These are phyloP conservation scores for Achroia grisella DNA, from an alignment of 1,140 invertebrate genomes.

Conservation along the genomic window DNA sequence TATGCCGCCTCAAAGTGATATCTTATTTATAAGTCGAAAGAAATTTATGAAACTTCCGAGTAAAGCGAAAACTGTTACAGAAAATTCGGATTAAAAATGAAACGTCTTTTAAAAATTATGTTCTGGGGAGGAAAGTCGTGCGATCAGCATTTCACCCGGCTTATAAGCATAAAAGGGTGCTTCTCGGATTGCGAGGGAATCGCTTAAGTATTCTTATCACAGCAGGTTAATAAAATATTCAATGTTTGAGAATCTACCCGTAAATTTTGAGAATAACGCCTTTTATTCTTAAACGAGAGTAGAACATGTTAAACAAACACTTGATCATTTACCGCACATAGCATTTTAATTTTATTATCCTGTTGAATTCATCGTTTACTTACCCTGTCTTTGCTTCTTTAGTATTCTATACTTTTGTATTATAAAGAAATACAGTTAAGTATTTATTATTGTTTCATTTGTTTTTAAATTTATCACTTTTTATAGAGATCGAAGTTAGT, in stretches of 20 bases:
- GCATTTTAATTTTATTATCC: conserved; percentile 4
- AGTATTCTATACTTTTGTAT: conserved; percentile 8
- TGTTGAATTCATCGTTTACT: neutral
- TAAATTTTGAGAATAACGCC: conserved; percentile 14
- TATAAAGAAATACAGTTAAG: no score
- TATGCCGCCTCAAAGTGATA: conserved; percentile 9
- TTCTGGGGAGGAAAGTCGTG: conserved; percentile 21
- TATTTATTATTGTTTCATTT: no score
- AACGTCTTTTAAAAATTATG: conserved; percentile 17
- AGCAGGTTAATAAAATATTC: conserved; percentile 37
- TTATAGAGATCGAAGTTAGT: no score
- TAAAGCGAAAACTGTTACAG: conserved; percentile 11
- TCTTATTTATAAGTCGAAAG: conserved; percentile 14
- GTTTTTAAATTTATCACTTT: no score
- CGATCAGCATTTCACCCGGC: conserved; percentile 31
- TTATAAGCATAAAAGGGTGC: conserved; percentile 35
- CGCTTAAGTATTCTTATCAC: conserved; percentile 31
- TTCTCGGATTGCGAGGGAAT: conserved; percentile 14
- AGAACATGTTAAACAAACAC: conserved; percentile 4
- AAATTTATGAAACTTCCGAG: conserved; percentile 12
- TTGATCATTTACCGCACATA: conserved; percentile 3
- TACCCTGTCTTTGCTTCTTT: neutral
- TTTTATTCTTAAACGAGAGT: conserved; percentile 2
- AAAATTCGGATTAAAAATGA: conserved; percentile 16
- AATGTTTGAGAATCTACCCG: conserved; percentile 14